Base-by-base conservation (phyloP, 2,888 invertebrate species). In the Drosophila recens region DNA sequence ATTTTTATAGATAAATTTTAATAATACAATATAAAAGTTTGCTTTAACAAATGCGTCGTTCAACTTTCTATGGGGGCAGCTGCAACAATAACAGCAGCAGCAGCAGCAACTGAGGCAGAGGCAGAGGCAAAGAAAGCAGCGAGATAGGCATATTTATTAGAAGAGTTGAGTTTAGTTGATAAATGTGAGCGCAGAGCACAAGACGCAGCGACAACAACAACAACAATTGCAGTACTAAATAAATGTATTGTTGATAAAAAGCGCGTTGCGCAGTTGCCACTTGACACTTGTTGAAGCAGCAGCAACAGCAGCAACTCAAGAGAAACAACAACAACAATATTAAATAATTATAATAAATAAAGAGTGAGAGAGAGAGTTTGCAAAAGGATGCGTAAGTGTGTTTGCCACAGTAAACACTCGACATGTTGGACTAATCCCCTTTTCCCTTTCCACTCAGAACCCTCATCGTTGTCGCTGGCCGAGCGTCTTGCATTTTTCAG, bases 401-500 rank as follows among this genome's bases (percentile, higher is more conserved):
- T 27, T 52, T 52, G 49, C 40, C 30, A n/a, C 46, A 42, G 23
- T 49, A 38, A 20, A 45, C 27, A 52, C 40, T 23, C 5, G 17
- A 43, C 30, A 51, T 23, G 46, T 11, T 9, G 10, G 10, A 57
- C 48, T 61, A 13, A 49, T 51, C 15, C 11, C 11, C 11, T 30
- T 20, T 23, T 10, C 27, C 27, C 23, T 38, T 57, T 46, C 48
- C 52, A 10, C 48, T 59, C 87, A 92, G 92, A 92, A 67, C 92
- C 92, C 38, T 92, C 92, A 67, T 91, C 92, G 20, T 75, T 92
- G 56, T 91, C 92, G 58, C 82, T 92, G 48, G 90, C 92, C 67
- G 92, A 92, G 74, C 89, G 92, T 4, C 78, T 92, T 67, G 90
- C 90, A 57, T 92, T 92, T 82, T 92, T 92, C 72, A 91, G 90